These are phyloP conservation scores for Leptinotarsa texana DNA, from an alignment of 1,140 invertebrate species.

Conservation along the genomic window DNA sequence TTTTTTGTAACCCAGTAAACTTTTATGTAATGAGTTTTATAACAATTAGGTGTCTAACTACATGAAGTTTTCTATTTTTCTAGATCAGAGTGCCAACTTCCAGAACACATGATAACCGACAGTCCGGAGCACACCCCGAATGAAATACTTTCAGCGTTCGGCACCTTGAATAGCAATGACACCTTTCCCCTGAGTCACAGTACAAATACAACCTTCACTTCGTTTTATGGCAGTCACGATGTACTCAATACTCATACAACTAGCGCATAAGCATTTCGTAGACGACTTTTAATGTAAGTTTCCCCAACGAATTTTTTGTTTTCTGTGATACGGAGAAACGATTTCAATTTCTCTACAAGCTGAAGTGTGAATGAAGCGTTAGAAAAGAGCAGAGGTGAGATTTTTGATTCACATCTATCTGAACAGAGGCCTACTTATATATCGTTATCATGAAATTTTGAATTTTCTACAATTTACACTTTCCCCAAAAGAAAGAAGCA, in stretches of 20 bases:
- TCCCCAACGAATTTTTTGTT: constrained; percentile 8
- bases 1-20: too few species aligned
- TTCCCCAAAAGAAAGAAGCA: constrained; percentile 19
- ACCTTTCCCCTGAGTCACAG: constrained; percentile 58
- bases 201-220: constrained; percentile 71
- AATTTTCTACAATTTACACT: constrained; percentile 20
- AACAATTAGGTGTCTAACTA: too few species aligned
- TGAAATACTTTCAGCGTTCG: constrained; percentile 51
- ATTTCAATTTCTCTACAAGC: not conserved
- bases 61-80: constrained; percentile 4
- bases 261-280: constrained; percentile 33
- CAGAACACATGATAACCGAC: constrained; percentile 49
- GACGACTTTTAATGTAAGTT: not conserved
- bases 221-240: constrained; percentile 65
- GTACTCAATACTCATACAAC: constrained; percentile 47
- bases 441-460: constrained; percentile 26
- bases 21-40: too few species aligned
- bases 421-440: constrained; percentile 14
- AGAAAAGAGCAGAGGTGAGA: not conserved
- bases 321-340: not conserved
- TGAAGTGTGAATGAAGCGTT: constrained; percentile 16
- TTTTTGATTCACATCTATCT: too few species aligned
- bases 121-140: constrained; percentile 46
- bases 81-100: constrained; percentile 49
- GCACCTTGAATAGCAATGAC: constrained; percentile 51